Evolutionary conservation across 2,797 vertebrate species (phyloP).

Genomic region (Acanthiza pusilla): DNA sequence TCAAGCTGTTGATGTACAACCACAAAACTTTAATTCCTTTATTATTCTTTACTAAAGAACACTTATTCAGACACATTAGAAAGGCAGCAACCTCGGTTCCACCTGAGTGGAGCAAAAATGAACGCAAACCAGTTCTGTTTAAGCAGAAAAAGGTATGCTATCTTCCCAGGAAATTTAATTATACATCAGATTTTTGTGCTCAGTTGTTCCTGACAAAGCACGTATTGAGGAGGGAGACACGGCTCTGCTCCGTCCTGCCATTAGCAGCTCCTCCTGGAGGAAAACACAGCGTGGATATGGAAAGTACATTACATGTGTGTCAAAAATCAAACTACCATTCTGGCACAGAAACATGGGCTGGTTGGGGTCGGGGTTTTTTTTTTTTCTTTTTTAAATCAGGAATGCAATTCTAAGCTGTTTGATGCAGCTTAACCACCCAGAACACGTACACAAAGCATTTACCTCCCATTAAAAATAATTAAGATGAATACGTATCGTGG

Average conservation of each 20-base stretch:
- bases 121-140: not conserved
- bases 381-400: not conserved
- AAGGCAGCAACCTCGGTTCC: not conserved
- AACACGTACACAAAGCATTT: not conserved
- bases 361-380: accelerated
- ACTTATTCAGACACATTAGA: not conserved
- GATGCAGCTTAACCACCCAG: not conserved
- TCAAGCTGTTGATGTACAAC: not conserved
- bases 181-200: not conserved
- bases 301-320: not conserved
- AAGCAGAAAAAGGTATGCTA: not conserved
- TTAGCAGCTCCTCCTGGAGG: constrained; percentile 8
- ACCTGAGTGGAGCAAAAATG: not conserved
- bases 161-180: constrained; percentile 48
- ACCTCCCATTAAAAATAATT: not conserved
- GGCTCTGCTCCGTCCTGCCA: not conserved
- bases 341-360: not conserved
- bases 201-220: not conserved
- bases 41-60: not conserved
- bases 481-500: not conserved
- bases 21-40: constrained; percentile 21
- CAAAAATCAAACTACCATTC: constrained; percentile 6
- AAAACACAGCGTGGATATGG: not conserved
- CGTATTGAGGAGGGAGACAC: not conserved
- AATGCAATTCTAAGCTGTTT: not conserved